Evolutionary conservation across 1,140 invertebrate species (phyloP).

Genomic region (Eurytemora carolleeae): DNA sequence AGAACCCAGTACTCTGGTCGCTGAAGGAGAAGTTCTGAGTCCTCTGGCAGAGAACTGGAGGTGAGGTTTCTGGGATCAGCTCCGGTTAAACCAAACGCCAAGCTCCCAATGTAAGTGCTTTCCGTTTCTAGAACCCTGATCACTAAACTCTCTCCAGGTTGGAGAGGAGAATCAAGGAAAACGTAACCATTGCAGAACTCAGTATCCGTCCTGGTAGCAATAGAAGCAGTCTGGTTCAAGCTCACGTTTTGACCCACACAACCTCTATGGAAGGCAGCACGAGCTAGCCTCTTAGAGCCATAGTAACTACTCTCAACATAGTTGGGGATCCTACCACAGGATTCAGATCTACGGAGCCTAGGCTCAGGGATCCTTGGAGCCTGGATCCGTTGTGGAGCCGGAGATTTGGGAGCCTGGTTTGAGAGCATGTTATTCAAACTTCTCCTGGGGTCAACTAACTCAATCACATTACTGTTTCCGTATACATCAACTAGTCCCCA

Average conservation of each 20-base stretch:
- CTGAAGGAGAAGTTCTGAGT: constrained; percentile 70
- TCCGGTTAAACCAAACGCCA: constrained; percentile 74
- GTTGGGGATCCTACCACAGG: neutral
- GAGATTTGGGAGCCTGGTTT: neutral
- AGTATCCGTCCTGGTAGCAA: constrained; percentile 51
- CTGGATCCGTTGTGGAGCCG: neutral
- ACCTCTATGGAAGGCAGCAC: neutral
- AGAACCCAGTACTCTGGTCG: constrained; percentile 89
- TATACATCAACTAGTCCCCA: constrained; percentile 90
- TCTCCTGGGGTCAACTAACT: constrained; percentile 40
- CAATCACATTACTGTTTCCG: constrained; percentile 77
- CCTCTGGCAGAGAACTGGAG: constrained; percentile 58
- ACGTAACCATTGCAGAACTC: constrained; percentile 86
- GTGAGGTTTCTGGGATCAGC: constrained; percentile 53
- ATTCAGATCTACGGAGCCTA: neutral
- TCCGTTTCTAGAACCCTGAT: constrained; percentile 58
- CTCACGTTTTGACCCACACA: constrained; percentile 53
- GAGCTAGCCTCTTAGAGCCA: neutral
- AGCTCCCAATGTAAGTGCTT: constrained; percentile 55
- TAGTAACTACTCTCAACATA: constrained; percentile 28
- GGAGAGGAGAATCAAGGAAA: constrained; percentile 60
- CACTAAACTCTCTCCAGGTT: constrained; percentile 60
- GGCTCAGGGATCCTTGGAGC: neutral
- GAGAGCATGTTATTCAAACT: neutral
- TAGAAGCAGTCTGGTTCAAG: constrained; percentile 50